Conservation (phyloP, 1,140 invertebrate species). For the Cyclargus thomasi region DNA sequence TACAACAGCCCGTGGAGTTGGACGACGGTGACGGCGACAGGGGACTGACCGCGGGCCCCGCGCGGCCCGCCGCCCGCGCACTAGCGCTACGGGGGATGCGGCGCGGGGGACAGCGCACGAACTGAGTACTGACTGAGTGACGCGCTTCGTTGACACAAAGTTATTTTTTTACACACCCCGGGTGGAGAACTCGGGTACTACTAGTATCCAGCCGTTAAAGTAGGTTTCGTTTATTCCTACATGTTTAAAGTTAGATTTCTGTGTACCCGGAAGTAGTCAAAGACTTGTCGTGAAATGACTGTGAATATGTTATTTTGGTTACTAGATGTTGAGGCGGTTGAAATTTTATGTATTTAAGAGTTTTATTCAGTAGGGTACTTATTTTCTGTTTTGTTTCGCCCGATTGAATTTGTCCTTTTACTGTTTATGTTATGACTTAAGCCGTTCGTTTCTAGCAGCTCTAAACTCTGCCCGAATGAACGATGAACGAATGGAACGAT, state of each 20-base stretch:
- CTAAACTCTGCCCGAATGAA: slow-evolving; percentile 35
- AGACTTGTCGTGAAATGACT: slow-evolving; percentile 6
- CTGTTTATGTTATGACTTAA: slow-evolving; percentile 16
- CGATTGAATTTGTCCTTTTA: not conserved
- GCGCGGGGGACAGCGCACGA: slow-evolving; percentile 8
- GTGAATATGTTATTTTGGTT: slow-evolving; percentile 15
- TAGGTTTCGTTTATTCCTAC: not conserved
- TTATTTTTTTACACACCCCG: slow-evolving; percentile 8
- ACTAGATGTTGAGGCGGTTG: slow-evolving; percentile 9
- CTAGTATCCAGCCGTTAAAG: not conserved
- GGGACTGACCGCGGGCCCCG: slow-evolving; percentile 71
- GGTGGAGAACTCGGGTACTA: not conserved
- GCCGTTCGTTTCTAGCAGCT: slow-evolving; percentile 32
- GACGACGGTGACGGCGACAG: slow-evolving; percentile 71
- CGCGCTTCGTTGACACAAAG: slow-evolving; percentile 10
- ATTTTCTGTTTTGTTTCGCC: slow-evolving; percentile 12
- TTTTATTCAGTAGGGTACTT: slow-evolving; percentile 13
- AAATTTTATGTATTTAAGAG: slow-evolving; percentile 16
- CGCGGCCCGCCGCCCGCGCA: slow-evolving; percentile 67
- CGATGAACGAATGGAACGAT: slow-evolving; percentile 56
- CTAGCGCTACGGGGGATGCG: slow-evolving; percentile 31
- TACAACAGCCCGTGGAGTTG: slow-evolving; percentile 72
- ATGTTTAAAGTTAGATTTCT: not conserved
- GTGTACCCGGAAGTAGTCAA: not conserved
- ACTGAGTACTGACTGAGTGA: slow-evolving; percentile 16